Percentiles rank a stretch among this genome's conserved stretches.
These are phyloP conservation scores for Gasteruption jaculator DNA, from an alignment of 2,888 invertebrate species.

Conservation along the genomic window DNA sequence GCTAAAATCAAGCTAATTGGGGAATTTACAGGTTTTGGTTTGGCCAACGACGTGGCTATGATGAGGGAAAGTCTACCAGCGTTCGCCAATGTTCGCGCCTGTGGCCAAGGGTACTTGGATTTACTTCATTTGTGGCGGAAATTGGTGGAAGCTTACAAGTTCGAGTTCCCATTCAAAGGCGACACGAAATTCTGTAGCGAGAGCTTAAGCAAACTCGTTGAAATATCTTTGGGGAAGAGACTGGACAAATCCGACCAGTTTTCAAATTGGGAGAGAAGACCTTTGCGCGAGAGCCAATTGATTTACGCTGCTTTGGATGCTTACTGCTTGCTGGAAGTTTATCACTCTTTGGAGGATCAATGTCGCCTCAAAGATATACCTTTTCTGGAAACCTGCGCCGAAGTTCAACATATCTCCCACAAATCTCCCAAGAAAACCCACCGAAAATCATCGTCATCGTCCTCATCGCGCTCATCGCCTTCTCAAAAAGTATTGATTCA, in stretches of 20 bases:
- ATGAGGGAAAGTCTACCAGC: conserved; percentile 59
- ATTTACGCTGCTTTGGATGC: conserved; percentile 84
- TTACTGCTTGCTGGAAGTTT: conserved; percentile 77
- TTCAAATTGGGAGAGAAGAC: conserved; percentile 86
- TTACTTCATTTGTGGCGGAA: conserved; percentile 60
- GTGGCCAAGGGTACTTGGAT: conserved; percentile 58
- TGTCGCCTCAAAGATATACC: conserved; percentile 56
- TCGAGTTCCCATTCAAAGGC: conserved; percentile 58
- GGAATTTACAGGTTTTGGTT: conserved; percentile 55
- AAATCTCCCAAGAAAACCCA: conserved; percentile 55
- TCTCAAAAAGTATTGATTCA: too few species aligned
- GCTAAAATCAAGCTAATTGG: too few species aligned
- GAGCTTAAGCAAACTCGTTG: conserved; percentile 70
- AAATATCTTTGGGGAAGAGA: conserved; percentile 70
- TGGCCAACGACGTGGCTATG: conserved; percentile 59
- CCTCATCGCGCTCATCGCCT: too few species aligned
- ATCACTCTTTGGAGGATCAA: conserved; percentile 59
- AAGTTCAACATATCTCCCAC: conserved; percentile 45
- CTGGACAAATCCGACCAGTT: conserved; percentile 87
- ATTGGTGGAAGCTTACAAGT: conserved; percentile 54
- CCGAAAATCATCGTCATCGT: too few species aligned
- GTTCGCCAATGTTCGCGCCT: conserved; percentile 52
- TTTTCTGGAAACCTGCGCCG: conserved; percentile 63
- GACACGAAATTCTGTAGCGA: conserved; percentile 57
- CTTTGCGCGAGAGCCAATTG: conserved; percentile 73